phyloP scores from a whole-genome alignment of 1,140 invertebrate genomes.

The Drosophila triauraria region DNA sequence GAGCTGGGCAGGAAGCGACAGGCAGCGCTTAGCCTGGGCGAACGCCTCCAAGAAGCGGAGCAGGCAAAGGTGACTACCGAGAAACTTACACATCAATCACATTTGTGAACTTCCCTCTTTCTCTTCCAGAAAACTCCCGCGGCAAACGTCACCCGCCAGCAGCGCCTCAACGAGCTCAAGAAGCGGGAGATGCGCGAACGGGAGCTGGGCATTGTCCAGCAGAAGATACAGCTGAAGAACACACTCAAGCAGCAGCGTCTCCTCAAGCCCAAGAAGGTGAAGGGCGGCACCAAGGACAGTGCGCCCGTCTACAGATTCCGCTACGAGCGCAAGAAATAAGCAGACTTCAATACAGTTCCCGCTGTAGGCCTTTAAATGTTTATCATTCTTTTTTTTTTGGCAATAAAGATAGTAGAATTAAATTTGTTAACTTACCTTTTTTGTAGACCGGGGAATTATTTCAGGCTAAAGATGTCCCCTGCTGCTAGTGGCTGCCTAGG shows the following conservation, averaged over 20 bases:
- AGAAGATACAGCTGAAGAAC: slow-evolving; percentile 93
- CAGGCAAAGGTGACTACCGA: background rate
- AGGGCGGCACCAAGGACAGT: slow-evolving; percentile 88
- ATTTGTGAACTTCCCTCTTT: slow-evolving; percentile 84
- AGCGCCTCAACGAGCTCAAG: slow-evolving; percentile 90
- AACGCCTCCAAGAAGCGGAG: slow-evolving; percentile 89
- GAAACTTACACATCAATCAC: slow-evolving; percentile 72
- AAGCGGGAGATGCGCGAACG: slow-evolving; percentile 93
- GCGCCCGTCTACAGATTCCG: slow-evolving; percentile 95
- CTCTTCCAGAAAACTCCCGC: slow-evolving; percentile 87
- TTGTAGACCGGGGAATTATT: background rate
- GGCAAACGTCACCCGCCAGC: slow-evolving; percentile 65
- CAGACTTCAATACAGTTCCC: background rate
- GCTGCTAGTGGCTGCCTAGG: too few species aligned
- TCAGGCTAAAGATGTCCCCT: background rate
- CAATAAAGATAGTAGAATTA: slow-evolving; percentile 4
- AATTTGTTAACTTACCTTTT: background rate
- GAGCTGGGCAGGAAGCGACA: slow-evolving; percentile 89
- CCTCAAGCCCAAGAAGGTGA: slow-evolving; percentile 89
- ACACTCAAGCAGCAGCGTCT: slow-evolving; percentile 89
- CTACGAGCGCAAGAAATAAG: slow-evolving; percentile 91
- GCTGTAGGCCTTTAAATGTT: background rate
- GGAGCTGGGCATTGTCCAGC: slow-evolving; percentile 91
- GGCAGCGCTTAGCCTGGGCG: slow-evolving; percentile 85
- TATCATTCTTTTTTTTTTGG: background rate